Evolutionary conservation across 2,888 invertebrate genomes (phyloP).

Genomic region (Lacanobia oleracea): DNA sequence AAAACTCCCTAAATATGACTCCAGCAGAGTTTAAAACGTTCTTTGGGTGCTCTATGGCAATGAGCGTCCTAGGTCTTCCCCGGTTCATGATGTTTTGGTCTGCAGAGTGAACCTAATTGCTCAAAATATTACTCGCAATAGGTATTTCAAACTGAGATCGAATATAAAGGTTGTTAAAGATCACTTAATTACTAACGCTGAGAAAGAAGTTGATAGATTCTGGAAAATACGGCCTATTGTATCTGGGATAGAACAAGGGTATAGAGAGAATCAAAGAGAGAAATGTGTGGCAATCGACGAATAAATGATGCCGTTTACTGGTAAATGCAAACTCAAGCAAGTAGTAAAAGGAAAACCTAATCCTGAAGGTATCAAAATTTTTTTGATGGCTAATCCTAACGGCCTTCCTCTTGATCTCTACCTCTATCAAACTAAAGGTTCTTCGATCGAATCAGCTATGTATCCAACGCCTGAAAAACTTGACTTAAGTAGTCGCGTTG

Average conservation of each 20-base stretch:
- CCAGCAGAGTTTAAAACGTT: too few relatives aligned
- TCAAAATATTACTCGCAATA: conserved; percentile 2
- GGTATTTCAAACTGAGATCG: not conserved
- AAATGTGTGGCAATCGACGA: not conserved
- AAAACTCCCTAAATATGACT: too few relatives aligned
- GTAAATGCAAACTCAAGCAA: not conserved
- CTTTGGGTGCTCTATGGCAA: too few relatives aligned
- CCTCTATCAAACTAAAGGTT: not conserved
- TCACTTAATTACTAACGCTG: not conserved
- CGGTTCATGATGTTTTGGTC: too few relatives aligned
- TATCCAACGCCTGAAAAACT: conserved; percentile 1
- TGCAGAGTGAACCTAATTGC: too few relatives aligned
- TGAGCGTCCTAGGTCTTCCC: too few relatives aligned
- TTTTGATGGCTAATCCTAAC: not conserved
- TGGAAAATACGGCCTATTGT: conserved; percentile 8
- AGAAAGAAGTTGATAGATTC: not conserved
- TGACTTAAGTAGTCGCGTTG: not conserved
- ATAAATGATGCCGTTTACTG: not conserved
- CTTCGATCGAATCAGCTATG: not conserved
- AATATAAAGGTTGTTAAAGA: conserved; percentile 4
- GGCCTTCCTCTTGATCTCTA: not conserved
- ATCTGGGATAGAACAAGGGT: not conserved
- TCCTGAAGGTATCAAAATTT: not conserved
- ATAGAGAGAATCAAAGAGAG: conserved; percentile 5
- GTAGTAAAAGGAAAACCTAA: not conserved